phyloP scores from a whole-genome alignment of 2,797 vertebrate species.

The Poecilia picta region DNA sequence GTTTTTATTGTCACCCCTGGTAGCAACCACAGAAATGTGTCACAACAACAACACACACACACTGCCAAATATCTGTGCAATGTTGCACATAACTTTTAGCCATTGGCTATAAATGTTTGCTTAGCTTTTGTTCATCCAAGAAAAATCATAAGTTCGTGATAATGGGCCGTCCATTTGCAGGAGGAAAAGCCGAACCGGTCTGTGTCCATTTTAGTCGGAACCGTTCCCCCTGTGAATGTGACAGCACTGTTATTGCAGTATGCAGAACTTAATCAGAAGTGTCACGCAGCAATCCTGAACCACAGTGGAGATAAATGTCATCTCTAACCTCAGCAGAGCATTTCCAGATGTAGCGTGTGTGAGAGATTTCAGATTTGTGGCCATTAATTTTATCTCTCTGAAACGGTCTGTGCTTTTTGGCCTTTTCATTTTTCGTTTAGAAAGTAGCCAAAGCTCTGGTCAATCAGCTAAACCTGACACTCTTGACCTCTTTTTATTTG shows the following conservation, averaged over 20 bases:
- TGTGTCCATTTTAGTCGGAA: slow-evolving; percentile 39
- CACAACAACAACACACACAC: slow-evolving; percentile 18
- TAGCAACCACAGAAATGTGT: slow-evolving; percentile 37
- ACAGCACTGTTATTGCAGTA: slow-evolving; percentile 62
- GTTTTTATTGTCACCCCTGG: slow-evolving; percentile 46
- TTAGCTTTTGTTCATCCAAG: slow-evolving; percentile 31
- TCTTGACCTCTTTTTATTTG: slow-evolving; percentile 16
- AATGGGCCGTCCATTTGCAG: not conserved
- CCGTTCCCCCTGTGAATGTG: slow-evolving; percentile 37
- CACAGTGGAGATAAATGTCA: slow-evolving; percentile 54
- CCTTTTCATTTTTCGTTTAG: slow-evolving; percentile 45
- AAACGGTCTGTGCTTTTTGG: slow-evolving; percentile 33
- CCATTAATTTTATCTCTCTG: slow-evolving; percentile 29
- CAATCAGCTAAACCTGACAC: slow-evolving; percentile 33
- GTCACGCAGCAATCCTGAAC: slow-evolving; percentile 60
- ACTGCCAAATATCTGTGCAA: slow-evolving; percentile 7
- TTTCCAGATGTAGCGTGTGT: slow-evolving; percentile 62
- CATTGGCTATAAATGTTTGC: slow-evolving; percentile 44
- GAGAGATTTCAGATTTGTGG: slow-evolving; percentile 34
- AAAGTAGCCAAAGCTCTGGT: slow-evolving; percentile 51
- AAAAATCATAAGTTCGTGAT: slow-evolving; percentile 19
- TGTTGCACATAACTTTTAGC: slow-evolving; percentile 21
- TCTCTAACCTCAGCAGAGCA: slow-evolving; percentile 50
- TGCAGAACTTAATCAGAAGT: slow-evolving; percentile 68
- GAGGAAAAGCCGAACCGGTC: slow-evolving; percentile 10